Evolutionary conservation across 2,113 vertebrate genomes (phyloP), one percentile per base, ranked within the genome.

Genomic region (Mionectes macconnelli): DNA sequence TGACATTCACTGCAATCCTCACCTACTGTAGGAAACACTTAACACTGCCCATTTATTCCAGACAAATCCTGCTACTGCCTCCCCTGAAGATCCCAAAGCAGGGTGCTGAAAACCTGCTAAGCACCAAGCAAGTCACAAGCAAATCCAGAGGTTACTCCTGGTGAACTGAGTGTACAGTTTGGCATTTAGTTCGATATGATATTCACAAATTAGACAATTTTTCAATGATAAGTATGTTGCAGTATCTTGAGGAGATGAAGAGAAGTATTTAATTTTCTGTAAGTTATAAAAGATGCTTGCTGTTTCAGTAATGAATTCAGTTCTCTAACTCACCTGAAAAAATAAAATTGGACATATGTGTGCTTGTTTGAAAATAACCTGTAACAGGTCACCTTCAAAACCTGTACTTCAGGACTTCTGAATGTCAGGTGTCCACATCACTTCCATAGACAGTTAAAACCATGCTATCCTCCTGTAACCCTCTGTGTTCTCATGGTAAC

Each of bases 121-220:
- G 31, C 17, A 49, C 0, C 0, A 45, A 19, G 33, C 4, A 6
- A 18, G 39, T 63, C 23, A 47, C 0, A 4, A 56, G 20, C 4
- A 4, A 89, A 62, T 23, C 19, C 57, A 83, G 39, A 33, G 12
- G 7, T 28, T 78, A 69, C 19, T 27, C 31, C 12, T 52, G 13
- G 9, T 49, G 35, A 87, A 33, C 30, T 45, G 25, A 68, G 49
- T 30, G 13, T 5, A 55, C 31, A 12, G 57, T 66, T 37, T 56
- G 20, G 21, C 22, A 35, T n/a, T 84, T 77, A 74, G 30, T 56
- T 72, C 57, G 14, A 40, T 53, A 47, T 2, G 19, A 28, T 45
- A 73, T 30, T 82, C 2, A 6, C 22, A 84, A 21, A 79, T 53
- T 28, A 39, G 37, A 59, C 21, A 77, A 16, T 31, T 86, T 81